phyloP scores from a whole-genome alignment of 1,140 invertebrate species.

The Drosophila ambigua region DNA sequence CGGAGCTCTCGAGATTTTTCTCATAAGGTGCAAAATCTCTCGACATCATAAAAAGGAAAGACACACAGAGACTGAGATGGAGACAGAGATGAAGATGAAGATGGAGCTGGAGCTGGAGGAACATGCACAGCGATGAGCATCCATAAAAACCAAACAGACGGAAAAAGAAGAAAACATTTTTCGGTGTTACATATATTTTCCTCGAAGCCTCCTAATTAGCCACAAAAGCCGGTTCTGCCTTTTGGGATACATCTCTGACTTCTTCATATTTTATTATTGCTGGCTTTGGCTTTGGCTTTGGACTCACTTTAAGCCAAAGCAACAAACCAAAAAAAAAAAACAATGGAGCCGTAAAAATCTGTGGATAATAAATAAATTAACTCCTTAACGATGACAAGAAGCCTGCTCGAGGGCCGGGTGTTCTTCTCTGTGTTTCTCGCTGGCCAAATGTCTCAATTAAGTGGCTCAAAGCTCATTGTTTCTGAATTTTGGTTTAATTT shows the following conservation, averaged over 20 bases:
- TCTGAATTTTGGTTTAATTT: constrained; percentile 75
- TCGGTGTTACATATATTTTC: constrained; percentile 54
- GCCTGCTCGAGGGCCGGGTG: constrained; percentile 18
- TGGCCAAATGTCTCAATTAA: constrained; percentile 72
- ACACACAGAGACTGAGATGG: not conserved
- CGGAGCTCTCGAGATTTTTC: constrained; percentile 59
- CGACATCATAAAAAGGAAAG: constrained; percentile 67
- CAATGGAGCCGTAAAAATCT: constrained; percentile 74
- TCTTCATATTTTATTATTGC: constrained; percentile 53
- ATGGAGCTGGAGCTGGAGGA: constrained; percentile 21
- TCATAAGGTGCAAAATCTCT: constrained; percentile 81
- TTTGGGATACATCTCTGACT: not conserved
- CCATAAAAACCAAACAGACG: constrained; percentile 48
- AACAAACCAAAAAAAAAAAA: constrained; percentile 30
- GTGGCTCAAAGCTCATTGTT: constrained; percentile 75
- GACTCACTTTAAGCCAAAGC: constrained; percentile 5
- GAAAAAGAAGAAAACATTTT: constrained; percentile 53
- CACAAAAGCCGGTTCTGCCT: constrained; percentile 48
- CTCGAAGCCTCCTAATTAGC: constrained; percentile 56
- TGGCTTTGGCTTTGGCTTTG: constrained; percentile 4
- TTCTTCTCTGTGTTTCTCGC: constrained; percentile 16
- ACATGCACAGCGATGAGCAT: constrained; percentile 72
- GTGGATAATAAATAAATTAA: constrained; percentile 79
- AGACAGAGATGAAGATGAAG: constrained; percentile 9
- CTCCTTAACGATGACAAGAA: constrained; percentile 77